Conservation (phyloP, 2,113 vertebrate genomes). For the Chamaea fasciata region DNA sequence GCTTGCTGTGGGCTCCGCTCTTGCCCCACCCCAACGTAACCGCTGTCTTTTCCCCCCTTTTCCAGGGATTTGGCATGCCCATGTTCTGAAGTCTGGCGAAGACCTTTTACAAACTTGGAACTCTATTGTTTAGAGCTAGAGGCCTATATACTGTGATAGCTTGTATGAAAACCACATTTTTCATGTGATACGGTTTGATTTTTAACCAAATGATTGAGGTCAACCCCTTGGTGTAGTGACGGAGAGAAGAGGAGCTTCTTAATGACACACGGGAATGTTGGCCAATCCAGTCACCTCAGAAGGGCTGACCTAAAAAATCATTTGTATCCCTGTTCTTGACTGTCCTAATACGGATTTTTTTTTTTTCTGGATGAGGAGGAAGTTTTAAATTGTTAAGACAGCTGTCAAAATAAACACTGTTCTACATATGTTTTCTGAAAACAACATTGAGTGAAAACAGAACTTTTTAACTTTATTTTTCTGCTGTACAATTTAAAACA, state of each 20-base stretch:
- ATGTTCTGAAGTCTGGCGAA: constrained; percentile 91
- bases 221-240: constrained; percentile 74
- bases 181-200: constrained; percentile 81
- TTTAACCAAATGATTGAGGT: constrained; percentile 82
- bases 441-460: constrained; percentile 77
- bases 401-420: constrained; percentile 78
- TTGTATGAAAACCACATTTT: constrained; percentile 82
- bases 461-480: constrained; percentile 87
- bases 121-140: constrained; percentile 88
- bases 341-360: constrained; percentile 68
- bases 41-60: neutral
- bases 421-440: constrained; percentile 81
- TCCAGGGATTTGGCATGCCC: constrained; percentile 96
- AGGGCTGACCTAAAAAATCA: constrained; percentile 76
- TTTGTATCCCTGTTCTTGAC: constrained; percentile 77
- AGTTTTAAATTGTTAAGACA: constrained; percentile 82
- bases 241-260: constrained; percentile 74
- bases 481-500: constrained; percentile 85
- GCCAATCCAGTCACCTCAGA: constrained; percentile 71
- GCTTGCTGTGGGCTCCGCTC: neutral
- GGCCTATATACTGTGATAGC: constrained; percentile 94
- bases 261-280: constrained; percentile 66
- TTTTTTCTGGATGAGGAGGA: constrained; percentile 72
- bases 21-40: neutral
- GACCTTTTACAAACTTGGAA: constrained; percentile 80